Evolutionary conservation across 2,888 invertebrate genomes (phyloP), one percentile per base, ranked within the genome.

Genomic region (Crocallis elinguaria): DNA sequence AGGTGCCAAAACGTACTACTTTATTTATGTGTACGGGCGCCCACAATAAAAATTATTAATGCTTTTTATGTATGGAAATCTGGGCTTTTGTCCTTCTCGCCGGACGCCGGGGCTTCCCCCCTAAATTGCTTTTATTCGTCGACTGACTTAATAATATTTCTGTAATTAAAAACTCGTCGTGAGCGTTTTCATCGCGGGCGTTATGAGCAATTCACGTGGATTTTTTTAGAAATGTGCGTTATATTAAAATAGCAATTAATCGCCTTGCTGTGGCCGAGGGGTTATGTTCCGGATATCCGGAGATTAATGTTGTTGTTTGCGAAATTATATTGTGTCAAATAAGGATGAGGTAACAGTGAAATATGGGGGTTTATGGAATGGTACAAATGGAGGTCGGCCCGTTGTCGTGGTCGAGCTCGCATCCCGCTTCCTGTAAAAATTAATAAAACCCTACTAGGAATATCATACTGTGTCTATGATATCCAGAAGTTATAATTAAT

Each of bases 31-130:
- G 78, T 73, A 73, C 73, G 70, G 77, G 32, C 30, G 73, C 73
- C 80, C 84, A 82, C 83, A 82, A 83, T 86, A 86, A 81, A 87
- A 86, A 88, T 87, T 86, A 88, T 88, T 88, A 84, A 86, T 85
- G 82, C 79, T 80, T 82, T 82, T 84, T 83, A 81, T 79, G 73
- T 81, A 83, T 83, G 84, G 77, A 81, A 86, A 84, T 83, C 80
- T 82, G 77, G 60, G 71, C 79, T 75, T 85, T 85, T 86, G 84
- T 86, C 77, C 80, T 65, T 17, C 66, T 16, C 44, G 12, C 39
- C 53, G 54, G 49, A 45, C 54, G 52, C 49, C 29, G 49, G 37
- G 25, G 27, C 25, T 38, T n/a, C 29, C 44, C 53, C 66, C 78
- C 81, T 75, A 79, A 84, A 87, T 84, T 80, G 85, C 81, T 84